phyloP scores from a whole-genome alignment of 1,140 invertebrate species.

The Pseudachorutes palmiensis region DNA sequence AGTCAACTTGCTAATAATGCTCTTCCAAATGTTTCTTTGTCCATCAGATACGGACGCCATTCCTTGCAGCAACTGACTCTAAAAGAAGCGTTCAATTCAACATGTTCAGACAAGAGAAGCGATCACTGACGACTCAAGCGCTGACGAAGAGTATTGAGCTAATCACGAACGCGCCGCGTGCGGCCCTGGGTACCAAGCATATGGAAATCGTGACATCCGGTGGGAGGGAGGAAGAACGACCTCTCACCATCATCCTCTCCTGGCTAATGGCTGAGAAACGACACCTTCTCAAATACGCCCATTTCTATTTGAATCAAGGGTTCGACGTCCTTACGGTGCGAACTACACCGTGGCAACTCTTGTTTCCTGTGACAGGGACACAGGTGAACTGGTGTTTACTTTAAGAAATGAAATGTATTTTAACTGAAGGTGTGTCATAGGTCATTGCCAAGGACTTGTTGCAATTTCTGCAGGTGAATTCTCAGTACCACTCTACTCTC shows the following conservation, averaged over 20 bases:
- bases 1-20: too few relatives aligned
- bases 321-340: slow-evolving; percentile 46
- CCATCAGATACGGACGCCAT: too few relatives aligned
- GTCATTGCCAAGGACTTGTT: slow-evolving; percentile 41
- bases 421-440: slow-evolving; percentile 26
- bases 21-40: too few relatives aligned
- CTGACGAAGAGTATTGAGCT: slow-evolving; percentile 32
- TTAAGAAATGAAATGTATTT: neutral
- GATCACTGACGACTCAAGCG: slow-evolving; percentile 28
- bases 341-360: slow-evolving; percentile 40
- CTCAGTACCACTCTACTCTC: slow-evolving; percentile 40
- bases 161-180: slow-evolving; percentile 20
- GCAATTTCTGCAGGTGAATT: slow-evolving; percentile 39
- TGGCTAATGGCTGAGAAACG: slow-evolving; percentile 46
- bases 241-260: slow-evolving; percentile 44
- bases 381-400: slow-evolving; percentile 19
- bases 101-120: neutral
- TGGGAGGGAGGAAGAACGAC: slow-evolving; percentile 30
- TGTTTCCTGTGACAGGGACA: slow-evolving; percentile 41
- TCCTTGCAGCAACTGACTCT: too few relatives aligned
- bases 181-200: neutral
- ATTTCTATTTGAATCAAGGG: slow-evolving; percentile 44
- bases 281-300: slow-evolving; percentile 45
- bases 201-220: neutral
- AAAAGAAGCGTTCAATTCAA: neutral